Evolutionary conservation across 53 echinoderm and acorn worm genomes (phyloP), one percentile per base, ranked within the genome.

Genomic region (Crossaster papposus): DNA sequence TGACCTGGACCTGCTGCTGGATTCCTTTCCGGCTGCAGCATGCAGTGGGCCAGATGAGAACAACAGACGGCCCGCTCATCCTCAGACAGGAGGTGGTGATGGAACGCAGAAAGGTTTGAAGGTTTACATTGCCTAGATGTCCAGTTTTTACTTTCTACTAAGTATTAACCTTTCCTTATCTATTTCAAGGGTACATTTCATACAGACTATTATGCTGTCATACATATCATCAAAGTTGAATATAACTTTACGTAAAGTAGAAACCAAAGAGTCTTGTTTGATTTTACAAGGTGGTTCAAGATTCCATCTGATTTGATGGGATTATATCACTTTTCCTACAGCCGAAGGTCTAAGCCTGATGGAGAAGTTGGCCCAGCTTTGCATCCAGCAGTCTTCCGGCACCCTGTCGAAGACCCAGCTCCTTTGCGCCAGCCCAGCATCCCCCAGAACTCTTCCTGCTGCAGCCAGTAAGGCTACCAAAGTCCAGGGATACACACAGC

Each of bases 361-460:
- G 98, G 92, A 94, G 58, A 96, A 93, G 70, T 89, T 98, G 14
- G 91, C 98, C 70, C 92, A 94, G 82, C 94, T 98, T 0, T 98
- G 98, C 37, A 90, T 98, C 22, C 65, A 93, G 54, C 98, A 98
- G 79, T 97, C 97, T 0, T 95, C 92, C 28, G 97, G 97, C 14
- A 77, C 58, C 7, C 85, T 97, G 15, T 92, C 88, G 52, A 65
- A 84, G 29, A 86, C 84, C 35, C 93, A 95, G 84, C 91, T 97
- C 17, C 51, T 79, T 11, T 15, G 68, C 78, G 29, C 58, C 30
- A 82, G 0, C 18, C 72, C 7, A 0, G 35, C 53, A 20, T 33
- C n/a, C 15, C 29, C 34, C 1, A 74, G 75, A 22, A 74, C 23
- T 5, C n/a, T n/a, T n/a, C n/a, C 29, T 23, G 24, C 72, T 37